These are phyloP conservation scores for Limonius californicus DNA, from an alignment of 1,140 invertebrate genomes.

Conservation along the genomic window DNA sequence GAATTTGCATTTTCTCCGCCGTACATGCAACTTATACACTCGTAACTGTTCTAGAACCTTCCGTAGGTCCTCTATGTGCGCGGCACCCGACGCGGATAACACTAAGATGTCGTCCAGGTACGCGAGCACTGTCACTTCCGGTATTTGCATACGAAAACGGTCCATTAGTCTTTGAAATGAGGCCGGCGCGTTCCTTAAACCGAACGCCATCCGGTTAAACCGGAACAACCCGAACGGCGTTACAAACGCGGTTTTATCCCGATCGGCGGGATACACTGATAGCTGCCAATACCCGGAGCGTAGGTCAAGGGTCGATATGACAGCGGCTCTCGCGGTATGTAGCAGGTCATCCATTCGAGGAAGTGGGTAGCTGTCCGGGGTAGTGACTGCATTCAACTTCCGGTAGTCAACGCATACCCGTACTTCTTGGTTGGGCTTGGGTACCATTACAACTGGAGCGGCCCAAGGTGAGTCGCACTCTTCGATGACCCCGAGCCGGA, in stretches of 20 bases:
- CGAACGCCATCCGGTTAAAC: conserved; percentile 49
- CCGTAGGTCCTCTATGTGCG: conserved; percentile 39
- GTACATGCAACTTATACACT: conserved; percentile 37
- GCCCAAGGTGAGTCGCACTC: too few relatives aligned
- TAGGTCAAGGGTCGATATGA: conserved; percentile 44
- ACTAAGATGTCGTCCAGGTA: conserved; percentile 48
- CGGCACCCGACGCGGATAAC: conserved; percentile 33
- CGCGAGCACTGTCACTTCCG: conserved; percentile 30
- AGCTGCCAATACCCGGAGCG: not conserved
- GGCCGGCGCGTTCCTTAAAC: conserved; percentile 27
- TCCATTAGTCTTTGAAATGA: conserved; percentile 46
- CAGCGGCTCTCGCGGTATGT: too few relatives aligned
- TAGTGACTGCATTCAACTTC: too few relatives aligned
- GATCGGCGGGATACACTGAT: conserved; percentile 16
- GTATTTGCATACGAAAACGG: conserved; percentile 28
- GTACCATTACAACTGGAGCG: too few relatives aligned
- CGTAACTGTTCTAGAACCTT: conserved; percentile 36
- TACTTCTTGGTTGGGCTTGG: too few relatives aligned
- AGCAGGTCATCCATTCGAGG: too few relatives aligned
- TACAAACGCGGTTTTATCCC: conserved; percentile 46
- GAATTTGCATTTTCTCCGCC: conserved; percentile 43
- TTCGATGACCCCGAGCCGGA: too few relatives aligned
- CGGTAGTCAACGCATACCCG: too few relatives aligned
- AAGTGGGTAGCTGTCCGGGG: too few relatives aligned
- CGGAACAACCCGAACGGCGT: conserved; percentile 43